Evolutionary conservation across 2,888 invertebrate species (phyloP).

Genomic region (Rotaria magnacalcarata): DNA sequence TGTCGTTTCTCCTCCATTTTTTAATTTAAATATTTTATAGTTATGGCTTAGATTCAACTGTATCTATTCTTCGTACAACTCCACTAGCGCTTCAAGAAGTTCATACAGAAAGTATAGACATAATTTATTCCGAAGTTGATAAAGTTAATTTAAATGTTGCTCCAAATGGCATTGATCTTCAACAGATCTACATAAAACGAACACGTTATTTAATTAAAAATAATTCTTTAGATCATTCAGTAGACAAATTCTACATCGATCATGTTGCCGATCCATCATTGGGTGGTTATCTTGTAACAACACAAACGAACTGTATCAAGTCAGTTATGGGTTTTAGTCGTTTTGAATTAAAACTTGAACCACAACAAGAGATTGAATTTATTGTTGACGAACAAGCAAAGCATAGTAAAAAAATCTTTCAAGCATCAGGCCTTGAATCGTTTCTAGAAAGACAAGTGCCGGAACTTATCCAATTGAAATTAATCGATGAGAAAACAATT

Average conservation of each 20-base stretch:
- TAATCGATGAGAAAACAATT: background rate
- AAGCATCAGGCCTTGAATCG: background rate
- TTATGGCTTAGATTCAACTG: constrained; percentile 30
- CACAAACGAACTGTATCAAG: constrained; percentile 21
- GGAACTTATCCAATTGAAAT: background rate
- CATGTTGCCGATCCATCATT: background rate
- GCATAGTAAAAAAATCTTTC: background rate
- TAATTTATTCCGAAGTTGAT: background rate
- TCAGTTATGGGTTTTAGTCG: background rate
- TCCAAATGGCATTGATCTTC: constrained; percentile 10
- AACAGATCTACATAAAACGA: background rate
- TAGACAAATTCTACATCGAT: constrained; percentile 1
- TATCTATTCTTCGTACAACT: background rate
- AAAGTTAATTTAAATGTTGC: background rate
- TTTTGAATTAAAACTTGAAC: background rate
- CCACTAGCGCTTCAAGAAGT: constrained; percentile 10
- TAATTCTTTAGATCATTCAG: background rate
- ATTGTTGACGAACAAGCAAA: constrained; percentile 22
- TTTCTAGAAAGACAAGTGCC: background rate
- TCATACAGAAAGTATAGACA: background rate
- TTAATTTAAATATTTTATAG: background rate
- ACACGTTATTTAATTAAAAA: constrained; percentile 24
- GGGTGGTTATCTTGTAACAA: constrained; percentile 4
- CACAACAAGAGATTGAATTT: constrained; percentile 22
- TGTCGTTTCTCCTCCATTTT: background rate